Conservation (phyloP, 2,797 vertebrate genomes). For the Tauraco hartlaubi region DNA sequence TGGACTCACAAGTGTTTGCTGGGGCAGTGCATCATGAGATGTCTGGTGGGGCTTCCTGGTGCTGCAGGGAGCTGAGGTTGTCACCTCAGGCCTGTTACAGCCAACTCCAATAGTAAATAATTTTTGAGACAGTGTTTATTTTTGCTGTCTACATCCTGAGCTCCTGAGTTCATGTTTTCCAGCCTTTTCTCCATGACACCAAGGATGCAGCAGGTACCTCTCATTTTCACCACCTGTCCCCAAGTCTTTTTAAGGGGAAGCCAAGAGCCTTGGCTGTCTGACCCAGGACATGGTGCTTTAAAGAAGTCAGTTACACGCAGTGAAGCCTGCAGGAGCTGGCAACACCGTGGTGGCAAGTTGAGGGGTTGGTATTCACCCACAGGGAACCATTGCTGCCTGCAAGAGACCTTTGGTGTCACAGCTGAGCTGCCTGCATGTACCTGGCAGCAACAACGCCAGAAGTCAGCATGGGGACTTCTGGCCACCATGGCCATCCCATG, state of each 20-base stretch:
- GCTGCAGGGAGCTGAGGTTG: neutral
- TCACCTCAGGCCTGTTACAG: neutral
- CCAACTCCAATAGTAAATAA: rapidly evolving
- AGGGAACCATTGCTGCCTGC: neutral
- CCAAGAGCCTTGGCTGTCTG: neutral
- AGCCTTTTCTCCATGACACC: neutral
- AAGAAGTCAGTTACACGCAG: neutral
- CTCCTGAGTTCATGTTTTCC: neutral
- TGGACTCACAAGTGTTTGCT: rapidly evolving
- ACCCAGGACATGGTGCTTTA: neutral
- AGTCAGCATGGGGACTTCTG: neutral
- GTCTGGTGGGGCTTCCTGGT: neutral
- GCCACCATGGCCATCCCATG: neutral
- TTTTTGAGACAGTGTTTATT: neutral
- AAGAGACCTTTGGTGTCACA: neutral
- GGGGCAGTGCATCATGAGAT: neutral
- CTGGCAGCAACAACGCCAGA: neutral
- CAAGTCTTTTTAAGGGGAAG: neutral
- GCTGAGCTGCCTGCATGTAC: rapidly evolving
- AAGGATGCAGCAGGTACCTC: neutral
- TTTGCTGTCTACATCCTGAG: neutral
- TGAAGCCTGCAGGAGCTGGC: neutral
- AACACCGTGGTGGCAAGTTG: neutral
- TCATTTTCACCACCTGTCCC: neutral
- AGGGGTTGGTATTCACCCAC: neutral